Percentiles rank a stretch among this genome's conserved stretches.
Evolutionary conservation across 2,113 vertebrate genomes (phyloP).

Genomic region (Prionailurus bengalensis): DNA sequence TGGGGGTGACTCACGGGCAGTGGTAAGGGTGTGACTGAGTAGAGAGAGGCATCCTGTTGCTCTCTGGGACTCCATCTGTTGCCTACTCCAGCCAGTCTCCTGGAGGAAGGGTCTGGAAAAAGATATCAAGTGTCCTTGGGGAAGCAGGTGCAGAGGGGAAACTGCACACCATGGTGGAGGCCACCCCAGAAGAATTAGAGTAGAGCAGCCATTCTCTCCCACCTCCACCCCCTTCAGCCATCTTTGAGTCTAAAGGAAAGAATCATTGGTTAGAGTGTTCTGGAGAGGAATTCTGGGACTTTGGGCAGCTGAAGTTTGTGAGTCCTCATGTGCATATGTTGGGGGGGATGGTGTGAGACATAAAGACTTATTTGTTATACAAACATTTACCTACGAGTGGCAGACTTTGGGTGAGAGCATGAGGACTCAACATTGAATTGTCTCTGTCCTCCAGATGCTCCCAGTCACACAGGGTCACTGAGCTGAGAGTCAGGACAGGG

Average conservation of each 20-base stretch:
- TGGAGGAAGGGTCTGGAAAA: not conserved
- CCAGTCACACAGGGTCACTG: not conserved
- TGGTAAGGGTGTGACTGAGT: not conserved
- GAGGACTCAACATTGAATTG: not conserved
- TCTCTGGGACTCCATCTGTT: not conserved
- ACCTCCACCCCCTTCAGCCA: not conserved
- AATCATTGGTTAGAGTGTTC: not conserved
- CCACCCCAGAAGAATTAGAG: not conserved
- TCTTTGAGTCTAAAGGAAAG: not conserved
- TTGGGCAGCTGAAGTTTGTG: not conserved
- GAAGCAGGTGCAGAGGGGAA: not conserved
- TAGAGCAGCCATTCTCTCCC: not conserved
- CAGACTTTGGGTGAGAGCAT: not conserved
- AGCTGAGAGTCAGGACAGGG: not conserved
- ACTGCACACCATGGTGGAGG: accelerated
- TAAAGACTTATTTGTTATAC: not conserved
- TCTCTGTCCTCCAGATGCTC: not conserved
- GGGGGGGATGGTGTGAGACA: not conserved
- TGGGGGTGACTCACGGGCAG: not conserved
- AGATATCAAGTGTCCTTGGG: not conserved
- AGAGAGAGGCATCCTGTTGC: not conserved
- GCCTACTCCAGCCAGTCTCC: not conserved
- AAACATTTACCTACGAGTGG: not conserved
- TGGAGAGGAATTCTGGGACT: not conserved
- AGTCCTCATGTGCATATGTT: not conserved